These are phyloP conservation scores for Beris morrisii DNA, from an alignment of 2,888 invertebrate genomes.

Conservation along the genomic window DNA sequence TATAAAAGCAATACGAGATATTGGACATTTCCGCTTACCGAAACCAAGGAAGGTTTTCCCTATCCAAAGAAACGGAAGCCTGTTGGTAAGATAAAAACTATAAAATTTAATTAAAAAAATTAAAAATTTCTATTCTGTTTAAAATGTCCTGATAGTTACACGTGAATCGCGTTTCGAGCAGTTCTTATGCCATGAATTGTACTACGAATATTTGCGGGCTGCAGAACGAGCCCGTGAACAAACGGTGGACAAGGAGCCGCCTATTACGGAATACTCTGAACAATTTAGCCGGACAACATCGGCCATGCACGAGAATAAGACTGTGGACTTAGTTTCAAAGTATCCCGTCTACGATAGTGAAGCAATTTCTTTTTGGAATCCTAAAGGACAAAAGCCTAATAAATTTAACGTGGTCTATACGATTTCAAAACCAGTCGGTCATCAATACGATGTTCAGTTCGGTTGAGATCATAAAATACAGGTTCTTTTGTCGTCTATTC, in stretches of 20 bases:
- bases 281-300: constrained; percentile 45
- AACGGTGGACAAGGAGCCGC: constrained; percentile 23
- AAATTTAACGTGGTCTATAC: constrained; percentile 46
- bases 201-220: constrained; percentile 49
- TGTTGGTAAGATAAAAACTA: constrained; percentile 1
- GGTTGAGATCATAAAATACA: constrained; percentile 39
- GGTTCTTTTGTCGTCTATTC: too few species aligned
- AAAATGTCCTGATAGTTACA: constrained; percentile 23
- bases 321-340: constrained; percentile 45
- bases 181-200: constrained; percentile 51
- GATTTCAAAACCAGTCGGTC: constrained; percentile 46
- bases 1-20: constrained; percentile 4
- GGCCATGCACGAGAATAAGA: constrained; percentile 43
- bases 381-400: constrained; percentile 47
- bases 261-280: constrained; percentile 49
- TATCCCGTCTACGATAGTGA: constrained; percentile 50
- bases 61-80: constrained; percentile 13
- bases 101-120: too few species aligned
- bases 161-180: constrained; percentile 48
- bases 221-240: constrained; percentile 39
- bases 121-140: too few species aligned
- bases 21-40: constrained; percentile 16
- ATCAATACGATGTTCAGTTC: constrained; percentile 49
- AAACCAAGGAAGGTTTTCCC: constrained; percentile 1
- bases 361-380: constrained; percentile 51